Percentiles rank a stretch among this genome's conserved stretches.
These are phyloP conservation scores for Babyrousa celebensis DNA, from an alignment of 2,797 vertebrate species.

Conservation along the genomic window DNA sequence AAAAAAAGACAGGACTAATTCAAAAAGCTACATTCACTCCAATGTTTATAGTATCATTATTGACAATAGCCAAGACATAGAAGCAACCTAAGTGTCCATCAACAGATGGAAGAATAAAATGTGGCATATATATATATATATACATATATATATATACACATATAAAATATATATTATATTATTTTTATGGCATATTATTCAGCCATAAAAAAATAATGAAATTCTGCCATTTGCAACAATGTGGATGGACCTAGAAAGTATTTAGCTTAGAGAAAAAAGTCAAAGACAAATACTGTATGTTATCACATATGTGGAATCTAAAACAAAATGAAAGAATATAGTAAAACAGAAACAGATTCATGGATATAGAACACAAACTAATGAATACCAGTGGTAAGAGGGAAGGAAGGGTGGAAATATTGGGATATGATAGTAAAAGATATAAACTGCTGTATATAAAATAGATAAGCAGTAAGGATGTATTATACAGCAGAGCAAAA, in stretches of 20 bases:
- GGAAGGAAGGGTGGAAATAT: background rate
- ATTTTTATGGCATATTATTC: background rate
- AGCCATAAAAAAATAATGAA: background rate
- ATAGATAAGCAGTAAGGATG: background rate
- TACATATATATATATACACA: no score
- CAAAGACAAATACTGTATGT: background rate
- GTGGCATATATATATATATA: no score
- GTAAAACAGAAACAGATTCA: background rate
- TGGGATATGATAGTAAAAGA: background rate
- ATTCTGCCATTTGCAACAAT: background rate
- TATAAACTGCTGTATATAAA: background rate
- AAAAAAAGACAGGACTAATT: background rate
- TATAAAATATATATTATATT: no score
- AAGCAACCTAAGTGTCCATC: background rate
- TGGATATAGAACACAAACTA: background rate
- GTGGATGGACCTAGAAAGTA: background rate
- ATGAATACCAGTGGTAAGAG: background rate
- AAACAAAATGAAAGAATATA: background rate
- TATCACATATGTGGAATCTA: background rate
- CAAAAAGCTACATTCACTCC: background rate
- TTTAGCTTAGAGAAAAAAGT: background rate
- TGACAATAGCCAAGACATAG: background rate
- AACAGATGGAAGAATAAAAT: background rate
- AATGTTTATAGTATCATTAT: background rate
- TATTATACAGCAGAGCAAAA: background rate